These are phyloP conservation scores for Epinotia brunnichana DNA, from an alignment of 2,888 invertebrate species.

Conservation along the genomic window DNA sequence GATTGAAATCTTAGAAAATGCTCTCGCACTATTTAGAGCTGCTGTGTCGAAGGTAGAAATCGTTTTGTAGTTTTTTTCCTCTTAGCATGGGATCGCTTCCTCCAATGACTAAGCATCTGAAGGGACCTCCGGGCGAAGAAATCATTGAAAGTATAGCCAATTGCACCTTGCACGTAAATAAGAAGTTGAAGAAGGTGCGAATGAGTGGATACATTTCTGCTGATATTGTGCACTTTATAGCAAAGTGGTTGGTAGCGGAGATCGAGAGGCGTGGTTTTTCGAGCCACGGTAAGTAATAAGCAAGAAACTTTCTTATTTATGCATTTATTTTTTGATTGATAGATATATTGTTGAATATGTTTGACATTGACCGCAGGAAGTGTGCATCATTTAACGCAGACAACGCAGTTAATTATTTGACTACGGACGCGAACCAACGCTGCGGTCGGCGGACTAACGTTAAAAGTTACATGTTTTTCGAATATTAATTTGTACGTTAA, in stretches of 20 bases:
- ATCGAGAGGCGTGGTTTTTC: too few species aligned
- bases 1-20: not conserved
- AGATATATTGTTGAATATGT: not conserved
- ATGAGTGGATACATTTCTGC: too few species aligned
- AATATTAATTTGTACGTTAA: slow-evolving; percentile 1
- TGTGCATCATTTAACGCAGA: not conserved
- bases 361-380: slow-evolving; percentile 9
- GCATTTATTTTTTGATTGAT: too few species aligned
- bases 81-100: not conserved
- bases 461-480: not conserved
- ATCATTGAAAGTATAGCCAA: not conserved
- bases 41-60: not conserved
- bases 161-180: not conserved
- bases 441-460: not conserved
- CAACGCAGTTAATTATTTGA: slow-evolving; percentile 2
- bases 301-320: too few species aligned
- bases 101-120: not conserved
- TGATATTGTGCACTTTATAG: too few species aligned
- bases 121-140: too few species aligned
- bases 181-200: not conserved
- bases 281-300: too few species aligned
- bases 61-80: too few species aligned
- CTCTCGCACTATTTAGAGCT: not conserved
- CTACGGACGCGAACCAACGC: not conserved
- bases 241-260: too few species aligned